Evolutionary conservation across 1,140 invertebrate genomes (phyloP), one percentile per base, ranked within the genome.

Genomic region (Ceratosolen fusciceps): DNA sequence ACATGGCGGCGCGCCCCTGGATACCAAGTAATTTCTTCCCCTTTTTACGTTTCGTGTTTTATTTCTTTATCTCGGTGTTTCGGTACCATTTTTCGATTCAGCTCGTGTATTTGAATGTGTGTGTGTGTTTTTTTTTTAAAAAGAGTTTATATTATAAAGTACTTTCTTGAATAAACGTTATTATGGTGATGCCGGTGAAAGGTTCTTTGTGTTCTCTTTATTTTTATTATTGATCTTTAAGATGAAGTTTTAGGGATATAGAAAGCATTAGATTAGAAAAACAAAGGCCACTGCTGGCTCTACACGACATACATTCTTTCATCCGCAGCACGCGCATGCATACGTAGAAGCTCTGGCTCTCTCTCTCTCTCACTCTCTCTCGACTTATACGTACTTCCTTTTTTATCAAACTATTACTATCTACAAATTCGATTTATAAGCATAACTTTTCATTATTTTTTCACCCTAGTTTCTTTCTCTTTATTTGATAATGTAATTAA

Each of bases 251-350:
- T 73, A 65, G 29, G 68, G 47, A 37, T 62, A 73, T 72, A 65
- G 77, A 73, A 82, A 82, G 80, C 80, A 56, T 79, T 76, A 76
- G 37, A 77, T 82, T 82, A 80, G 76, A 83, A 83, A 83, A 80
- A 83, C 81, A 81, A 80, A 80, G 79, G 79, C 77, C 81, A 82
- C 81, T 70, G 75, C 79, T 78, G 82, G 82, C 80, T 83, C 78
- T 82, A 78, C 80, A 74, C 47, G 70, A 80, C 74, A 81, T 75
- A 74, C 74, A 65, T 16, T 39, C 77, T 60, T 75, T 68, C 74
- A 65, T 16, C 24, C 77, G 49, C 68, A 62, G 14, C 77, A 70
- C 80, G 62, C 70, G 47, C n/a, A n/a, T n/a, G n/a, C 74, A 74
- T 34, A 78, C 52, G 78, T 60, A n/a, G 21, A 71, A 74, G 60